Evolutionary conservation across 2,113 vertebrate genomes (phyloP), one percentile per base, ranked within the genome.

Genomic region (Hemiprocne comata): DNA sequence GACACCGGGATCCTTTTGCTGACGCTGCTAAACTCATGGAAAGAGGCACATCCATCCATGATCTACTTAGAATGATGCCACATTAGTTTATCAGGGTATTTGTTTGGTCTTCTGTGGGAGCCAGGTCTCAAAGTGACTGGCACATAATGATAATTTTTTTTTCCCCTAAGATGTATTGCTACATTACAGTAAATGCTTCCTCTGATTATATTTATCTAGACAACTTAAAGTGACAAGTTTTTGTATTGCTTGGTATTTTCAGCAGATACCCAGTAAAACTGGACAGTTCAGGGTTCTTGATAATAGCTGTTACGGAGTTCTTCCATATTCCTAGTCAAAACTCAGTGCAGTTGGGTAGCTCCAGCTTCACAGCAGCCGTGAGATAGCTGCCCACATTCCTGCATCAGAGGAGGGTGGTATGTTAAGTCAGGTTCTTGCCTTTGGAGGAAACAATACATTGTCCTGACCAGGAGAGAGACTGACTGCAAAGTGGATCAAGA

Each of bases 181-280:
- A 61, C 65, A 12, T 91, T 89, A 66, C n/a, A 74, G 78, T 93
- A 82, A 89, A 91, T 79, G 58, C 62, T 87, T 76, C 74, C 61
- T 90, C 44, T 66, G 51, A 53, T 82, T 65, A 28, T 55, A 70
- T 61, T 93, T 58, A 51, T 85, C 48, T 51, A 64, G 55, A 42
- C 70, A 73, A 25, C 28, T 64, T 58, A 46, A 89, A 60, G 57
- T 57, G 73, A 33, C 42, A 44, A 14, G 46, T 17, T 55, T 84
- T 85, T 51, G 10, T 51, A 25, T 60, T 34, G 40, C 48, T 85
- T 51, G 50, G 10, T 77, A 33, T 62, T 91, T 69, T 74, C 51
- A 85, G 46, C 44, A 65, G 54, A 23, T 51, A 55, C 1, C 17
- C 38, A 7, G 34, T 34, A 85, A 69, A 38, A 67, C 33, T 50